phyloP scores from a whole-genome alignment of 2,888 invertebrate genomes.

The Dicycla oo region DNA sequence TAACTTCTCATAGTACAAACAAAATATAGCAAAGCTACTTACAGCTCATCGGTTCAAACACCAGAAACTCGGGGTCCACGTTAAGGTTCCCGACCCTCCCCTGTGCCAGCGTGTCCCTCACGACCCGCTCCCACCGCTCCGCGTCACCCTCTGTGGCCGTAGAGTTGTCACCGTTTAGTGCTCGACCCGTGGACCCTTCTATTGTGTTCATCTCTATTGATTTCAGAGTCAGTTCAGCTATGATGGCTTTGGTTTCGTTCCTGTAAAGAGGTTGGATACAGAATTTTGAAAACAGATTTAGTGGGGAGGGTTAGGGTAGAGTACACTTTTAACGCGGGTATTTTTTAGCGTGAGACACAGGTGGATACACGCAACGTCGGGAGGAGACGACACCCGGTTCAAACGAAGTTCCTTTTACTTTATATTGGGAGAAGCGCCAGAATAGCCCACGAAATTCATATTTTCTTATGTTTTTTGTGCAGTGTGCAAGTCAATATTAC shows the following conservation, averaged over 20 bases:
- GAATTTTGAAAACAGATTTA: background rate
- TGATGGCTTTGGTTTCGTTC: constrained; percentile 91
- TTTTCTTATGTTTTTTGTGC: no score
- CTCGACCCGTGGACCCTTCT: constrained; percentile 87
- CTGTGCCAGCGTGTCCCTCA: constrained; percentile 92
- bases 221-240: constrained; percentile 94
- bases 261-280: constrained; percentile 68
- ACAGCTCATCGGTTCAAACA: constrained; percentile 93
- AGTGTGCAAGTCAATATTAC: no score
- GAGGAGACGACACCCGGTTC: no score
- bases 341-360: no score
- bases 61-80: constrained; percentile 95
- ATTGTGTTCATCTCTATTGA: constrained; percentile 93
- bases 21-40: background rate
- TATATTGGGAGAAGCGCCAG: no score
- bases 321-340: no score
- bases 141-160: constrained; percentile 73
- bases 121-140: constrained; percentile 88
- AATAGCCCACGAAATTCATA: no score
- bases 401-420: no score
- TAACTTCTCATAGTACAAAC: background rate
- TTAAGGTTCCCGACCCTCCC: constrained; percentile 95
- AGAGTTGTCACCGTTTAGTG: constrained; percentile 70
- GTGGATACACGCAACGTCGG: no score
- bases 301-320: no score